Evolutionary conservation across 1,140 invertebrate species (phyloP), one percentile per base, ranked within the genome.

Genomic region (Drosophila subpulchrella): DNA sequence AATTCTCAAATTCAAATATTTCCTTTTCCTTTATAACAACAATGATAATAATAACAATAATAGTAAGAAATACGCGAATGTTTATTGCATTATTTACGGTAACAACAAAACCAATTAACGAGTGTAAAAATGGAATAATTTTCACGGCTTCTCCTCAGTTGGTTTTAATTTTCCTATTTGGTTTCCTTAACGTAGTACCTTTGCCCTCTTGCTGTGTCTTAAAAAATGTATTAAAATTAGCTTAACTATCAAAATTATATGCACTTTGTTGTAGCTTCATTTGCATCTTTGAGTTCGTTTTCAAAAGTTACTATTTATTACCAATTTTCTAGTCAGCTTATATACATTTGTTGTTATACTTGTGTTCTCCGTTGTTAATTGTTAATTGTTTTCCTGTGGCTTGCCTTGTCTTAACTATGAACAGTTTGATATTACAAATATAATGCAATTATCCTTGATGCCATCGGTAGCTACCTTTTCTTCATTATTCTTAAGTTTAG

Each of bases 231-330:
- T 81, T 79, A 71, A 61, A 78, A 82, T 88, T 79, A 78, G 56
- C 82, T 88, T 86, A 88, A 88, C 82, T 86, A 86, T 86, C 75
- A 86, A 85, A 85, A 85, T 84, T 77, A 81, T 84, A 84, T 75
- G 73, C 72, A 57, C 61, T 67, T 75, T 65, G 72, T 75, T 75
- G 63, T 53, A 73, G 38, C 61, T 78, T 71, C 71, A 68, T 55
- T 75, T 70, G 54, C 39, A 47, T 61, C 47, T 38, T 60, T 71
- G 30, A 71, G 50, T 39, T 71, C 13, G 32, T n/a, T 34, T 54
- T 62, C 38, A 54, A 62, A 54, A 34, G 51, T 54, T 54, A 55
- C 42, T 51, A 42, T 68, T 60, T 34, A 3, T 10, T 34, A 57
- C 34, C 46, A 65, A 68, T 68, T 47, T 34, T 27, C 60, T 56